Base-by-base conservation (phyloP, 2,888 invertebrate species). In the Eilema sororculum region DNA sequence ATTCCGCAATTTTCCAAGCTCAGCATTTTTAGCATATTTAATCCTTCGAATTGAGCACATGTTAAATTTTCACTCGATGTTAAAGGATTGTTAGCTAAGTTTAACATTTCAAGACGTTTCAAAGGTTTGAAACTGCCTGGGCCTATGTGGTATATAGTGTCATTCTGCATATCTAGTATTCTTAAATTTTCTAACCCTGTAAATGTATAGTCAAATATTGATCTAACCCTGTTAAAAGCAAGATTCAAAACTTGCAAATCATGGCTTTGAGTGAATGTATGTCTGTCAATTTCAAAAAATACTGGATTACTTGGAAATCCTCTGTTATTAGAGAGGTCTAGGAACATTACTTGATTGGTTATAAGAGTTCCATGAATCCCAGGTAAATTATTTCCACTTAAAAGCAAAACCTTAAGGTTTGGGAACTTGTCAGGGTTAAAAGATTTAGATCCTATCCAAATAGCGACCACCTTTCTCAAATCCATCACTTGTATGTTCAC, bases 81-180 rank as follows among this genome's bases (percentile, higher is more conserved):
- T 58, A 96, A 86, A 16, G 93, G 93, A 82, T 96, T 96, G 74
- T 96, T 95, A 20, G 94, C 95, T 77, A 96, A 87, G 84, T 96
- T 96, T 0, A 96, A 87, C 77, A 94, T 87, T 80, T 92, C 87
- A 37, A 96, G 87, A 68, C 88, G 91, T 72, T 83, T 89, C 67
- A 96, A 83, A 1, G 91, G 87, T 28, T 84, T 86, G 79, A 96
- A 96, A 46, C 95, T 94, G 2, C 88, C 89, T 3, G 87, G 81
- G 10, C 95, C 95, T 24, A 96, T 95, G 60, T 91, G 88, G 79
- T 90, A 95, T 59, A 96, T 80, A 0, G 95, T 94, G 1, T 94
- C 94, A 74, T 96, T 96, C 82, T 95, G 95, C 81, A 96, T 84
- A 63, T 92, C 94, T 68, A 96, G 87, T 73, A 92, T 88, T 81